Base-by-base conservation (phyloP, 1,140 invertebrate species). In the Hormaphis cornu region DNA sequence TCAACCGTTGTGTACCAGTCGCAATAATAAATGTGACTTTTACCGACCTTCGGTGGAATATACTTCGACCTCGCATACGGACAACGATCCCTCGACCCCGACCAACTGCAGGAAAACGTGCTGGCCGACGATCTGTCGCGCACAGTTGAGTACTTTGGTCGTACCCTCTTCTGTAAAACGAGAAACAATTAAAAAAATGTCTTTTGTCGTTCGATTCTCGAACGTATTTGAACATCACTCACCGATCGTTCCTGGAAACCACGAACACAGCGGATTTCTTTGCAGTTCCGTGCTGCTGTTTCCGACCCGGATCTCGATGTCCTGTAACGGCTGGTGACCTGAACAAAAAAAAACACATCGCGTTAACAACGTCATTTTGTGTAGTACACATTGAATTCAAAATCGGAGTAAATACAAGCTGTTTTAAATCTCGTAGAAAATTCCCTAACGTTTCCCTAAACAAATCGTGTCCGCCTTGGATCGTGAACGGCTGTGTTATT, bases 201-300 rank as follows among this genome's bases (percentile, higher is more conserved):
- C n/a, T 1, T 42, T 42, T n/a, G 8, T n/a, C 16, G 1, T n/a
- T n/a, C n/a, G n/a, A n/a, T n/a, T n/a, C n/a, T n/a, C n/a, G n/a
- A 37, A 14, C 7, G 14, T 37, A 37, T 37, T 37, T 37, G 35
- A 37, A 8, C 18, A 5, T 46, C 26, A 76, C 82, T 82, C 79
- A 91, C 89, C 88, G 50, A 93, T 85, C n/a, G 90, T 91, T 61
- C 90, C 91, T 0, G 92, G 91, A 78, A 91, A 92, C 92, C 93
- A 95, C 14, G 91, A 90, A 75, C 92, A 95, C 1, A 95, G 79
- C 37, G 91, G 89, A 81, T 95, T 95, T 50, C 89, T 83, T 76
- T 92, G 89, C 40, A 93, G 78, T 74, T 91, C 89, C 2, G 82
- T 83, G 77, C 89, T 93, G 77, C 90, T 94, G 76, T 95, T 94